Percentiles rank a stretch among this genome's conserved stretches.
phyloP scores from a whole-genome alignment of 2,797 vertebrate species.

The Benthosema pterotum region DNA sequence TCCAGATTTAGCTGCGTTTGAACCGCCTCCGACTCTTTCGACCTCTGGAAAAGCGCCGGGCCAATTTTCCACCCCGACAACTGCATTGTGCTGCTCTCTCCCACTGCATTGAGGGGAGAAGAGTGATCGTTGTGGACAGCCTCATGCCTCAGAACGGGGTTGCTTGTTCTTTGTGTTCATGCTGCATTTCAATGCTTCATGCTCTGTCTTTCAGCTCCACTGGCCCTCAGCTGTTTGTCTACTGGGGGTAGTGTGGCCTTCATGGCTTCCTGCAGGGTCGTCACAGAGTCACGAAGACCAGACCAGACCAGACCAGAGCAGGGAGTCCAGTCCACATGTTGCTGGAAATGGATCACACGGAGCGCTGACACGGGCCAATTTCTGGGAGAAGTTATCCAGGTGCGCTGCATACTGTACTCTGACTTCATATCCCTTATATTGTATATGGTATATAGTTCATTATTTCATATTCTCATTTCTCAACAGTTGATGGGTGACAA shows the following conservation, averaged over 20 bases:
- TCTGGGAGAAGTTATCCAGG: constrained; percentile 14
- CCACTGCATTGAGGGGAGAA: constrained; percentile 32
- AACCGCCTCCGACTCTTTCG: constrained; percentile 41
- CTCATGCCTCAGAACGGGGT: constrained; percentile 1
- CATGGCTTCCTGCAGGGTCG: constrained; percentile 40
- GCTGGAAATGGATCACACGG: constrained; percentile 7
- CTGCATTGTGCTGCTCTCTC: constrained; percentile 16
- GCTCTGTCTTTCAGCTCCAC: constrained; percentile 26
- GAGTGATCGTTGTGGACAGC: constrained; percentile 24
- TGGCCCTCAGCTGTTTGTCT: constrained; percentile 18
- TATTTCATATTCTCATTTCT: constrained; percentile 7
- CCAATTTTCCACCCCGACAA: constrained; percentile 25
- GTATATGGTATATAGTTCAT: background rate
- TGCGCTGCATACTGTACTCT: background rate
- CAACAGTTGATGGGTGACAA: background rate
- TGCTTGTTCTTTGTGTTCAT: constrained; percentile 22
- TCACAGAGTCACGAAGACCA: constrained; percentile 29
- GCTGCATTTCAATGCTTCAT: constrained; percentile 36
- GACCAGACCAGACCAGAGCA: constrained; percentile 3
- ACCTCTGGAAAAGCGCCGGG: background rate
- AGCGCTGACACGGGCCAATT: constrained; percentile 4
- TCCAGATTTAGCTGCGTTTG: background rate
- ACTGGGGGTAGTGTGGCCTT: constrained; percentile 26
- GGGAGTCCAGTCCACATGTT: constrained; percentile 19
- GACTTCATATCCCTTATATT: background rate